phyloP scores from a whole-genome alignment of 2,797 vertebrate genomes.

The Epinephelus malabaricus region DNA sequence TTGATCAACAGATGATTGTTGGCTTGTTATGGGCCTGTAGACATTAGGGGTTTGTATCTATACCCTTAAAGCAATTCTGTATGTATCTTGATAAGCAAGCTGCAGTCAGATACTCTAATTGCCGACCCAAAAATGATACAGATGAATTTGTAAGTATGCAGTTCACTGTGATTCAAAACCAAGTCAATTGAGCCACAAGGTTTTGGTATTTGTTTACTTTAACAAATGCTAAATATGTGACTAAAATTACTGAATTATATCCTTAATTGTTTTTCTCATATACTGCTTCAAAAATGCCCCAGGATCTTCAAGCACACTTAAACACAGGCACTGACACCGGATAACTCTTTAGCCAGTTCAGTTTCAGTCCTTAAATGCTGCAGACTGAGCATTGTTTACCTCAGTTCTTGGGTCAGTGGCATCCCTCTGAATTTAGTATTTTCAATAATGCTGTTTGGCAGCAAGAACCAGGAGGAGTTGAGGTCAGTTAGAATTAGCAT shows the following conservation, averaged over 20 bases:
- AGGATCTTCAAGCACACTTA: not conserved
- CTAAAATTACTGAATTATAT: not conserved
- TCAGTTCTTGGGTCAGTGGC: not conserved
- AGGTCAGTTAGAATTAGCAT: not conserved
- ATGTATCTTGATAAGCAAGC: not conserved
- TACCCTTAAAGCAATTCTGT: not conserved
- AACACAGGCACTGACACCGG: not conserved
- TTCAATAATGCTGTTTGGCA: not conserved
- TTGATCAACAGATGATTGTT: no score
- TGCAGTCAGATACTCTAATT: not conserved
- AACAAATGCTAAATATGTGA: not conserved
- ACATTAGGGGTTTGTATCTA: not conserved
- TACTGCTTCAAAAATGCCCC: not conserved
- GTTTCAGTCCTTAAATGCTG: constrained; percentile 3
- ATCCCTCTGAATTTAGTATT: not conserved
- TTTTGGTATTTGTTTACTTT: not conserved
- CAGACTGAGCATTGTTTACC: constrained; percentile 20
- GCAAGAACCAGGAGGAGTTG: not conserved
- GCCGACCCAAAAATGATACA: not conserved
- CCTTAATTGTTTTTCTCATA: not conserved
- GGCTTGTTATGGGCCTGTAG: not conserved
- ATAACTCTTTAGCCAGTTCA: constrained; percentile 3
- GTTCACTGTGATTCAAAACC: not conserved
- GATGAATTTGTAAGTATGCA: not conserved
- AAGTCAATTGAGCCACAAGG: not conserved